A percentile compares a stretch with the other conserved stretches of the same genome.
phyloP scores from a whole-genome alignment of 1,140 invertebrate species.

The Zaprionus africanus region DNA sequence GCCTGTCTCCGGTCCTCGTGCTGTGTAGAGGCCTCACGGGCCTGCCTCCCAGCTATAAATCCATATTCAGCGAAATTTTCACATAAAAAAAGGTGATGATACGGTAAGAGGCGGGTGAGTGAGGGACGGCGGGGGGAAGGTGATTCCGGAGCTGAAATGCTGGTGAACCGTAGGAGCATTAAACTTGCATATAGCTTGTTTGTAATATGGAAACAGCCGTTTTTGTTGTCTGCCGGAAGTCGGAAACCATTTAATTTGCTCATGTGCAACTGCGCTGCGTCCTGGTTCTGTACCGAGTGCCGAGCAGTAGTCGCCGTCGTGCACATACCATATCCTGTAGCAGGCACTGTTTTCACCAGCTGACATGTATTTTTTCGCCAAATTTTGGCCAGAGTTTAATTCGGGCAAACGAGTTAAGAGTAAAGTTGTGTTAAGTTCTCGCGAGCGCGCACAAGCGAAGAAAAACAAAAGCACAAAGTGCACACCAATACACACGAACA shows the following conservation, averaged over 20 bases:
- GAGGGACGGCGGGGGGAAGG: neutral
- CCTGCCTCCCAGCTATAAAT: constrained; percentile 64
- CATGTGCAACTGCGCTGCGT: constrained; percentile 72
- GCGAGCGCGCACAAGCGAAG: constrained; percentile 56
- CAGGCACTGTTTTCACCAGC: constrained; percentile 42
- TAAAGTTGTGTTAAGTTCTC: constrained; percentile 82
- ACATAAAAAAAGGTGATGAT: constrained; percentile 36
- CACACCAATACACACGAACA: constrained; percentile 24
- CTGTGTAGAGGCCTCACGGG: constrained; percentile 13
- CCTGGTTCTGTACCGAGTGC: too few species aligned
- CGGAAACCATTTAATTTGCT: constrained; percentile 82
- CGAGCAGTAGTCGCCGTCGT: neutral
- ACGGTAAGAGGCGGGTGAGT: neutral
- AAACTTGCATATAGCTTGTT: constrained; percentile 70
- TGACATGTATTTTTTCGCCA: constrained; percentile 72
- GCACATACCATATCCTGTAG: constrained; percentile 39
- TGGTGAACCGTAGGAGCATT: constrained; percentile 56
- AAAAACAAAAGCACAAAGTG: constrained; percentile 73
- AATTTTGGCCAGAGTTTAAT: constrained; percentile 81
- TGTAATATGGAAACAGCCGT: constrained; percentile 60
- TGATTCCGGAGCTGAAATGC: constrained; percentile 14
- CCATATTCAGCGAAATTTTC: constrained; percentile 67
- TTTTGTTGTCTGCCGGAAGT: constrained; percentile 80
- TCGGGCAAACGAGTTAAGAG: constrained; percentile 80
- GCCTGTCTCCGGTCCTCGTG: constrained; percentile 4